Base-by-base conservation (phyloP, 2,888 invertebrate genomes). In the Hypena proboscidalis region DNA sequence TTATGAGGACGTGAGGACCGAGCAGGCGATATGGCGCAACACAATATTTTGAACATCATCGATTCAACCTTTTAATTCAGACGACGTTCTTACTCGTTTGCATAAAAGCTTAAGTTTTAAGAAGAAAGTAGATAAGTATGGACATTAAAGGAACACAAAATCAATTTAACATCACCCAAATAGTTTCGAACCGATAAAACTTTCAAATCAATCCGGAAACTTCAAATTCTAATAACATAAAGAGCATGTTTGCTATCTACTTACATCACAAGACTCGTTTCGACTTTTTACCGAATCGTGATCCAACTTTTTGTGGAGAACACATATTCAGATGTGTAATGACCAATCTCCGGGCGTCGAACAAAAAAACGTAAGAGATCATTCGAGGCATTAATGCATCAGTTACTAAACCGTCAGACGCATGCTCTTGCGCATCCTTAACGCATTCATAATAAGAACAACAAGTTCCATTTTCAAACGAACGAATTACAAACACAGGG, bases 261-360 rank as follows among this genome's bases (percentile, higher is more conserved):
- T 86, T 87, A 83, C 84, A 80, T 78, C 77, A 83, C 77, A 74
- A 74, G 72, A 77, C 76, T 71, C 79, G 78, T 76, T 80, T 78
- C 77, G 66, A 82, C 80, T 84, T 86, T 84, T 85, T 85, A 86
- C 81, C 70, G 74, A 85, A 81, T 85, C 88, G 88, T 89, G 86
- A 84, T 82, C 78, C 70, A 75, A 77, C 83, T 86, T 85, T 86
- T 83, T 87, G 80, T 85, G 70, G 71, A 79, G 80, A 83, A 80
- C 83, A 84, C 84, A 88, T 86, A 89, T 89, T 90, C 90, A 90
- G 85, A 89, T 89, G 83, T 83, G 88, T 88, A 87, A 87, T 87
- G 88, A 87, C 85, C 88, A 87, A 89, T 89, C 90, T 88, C 87
- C 86, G 84, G 81, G 83, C 83, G 82, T 77, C 61, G 79, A 72